phyloP scores from a whole-genome alignment of 2,888 invertebrate genomes.

The Plutella xylostella region DNA sequence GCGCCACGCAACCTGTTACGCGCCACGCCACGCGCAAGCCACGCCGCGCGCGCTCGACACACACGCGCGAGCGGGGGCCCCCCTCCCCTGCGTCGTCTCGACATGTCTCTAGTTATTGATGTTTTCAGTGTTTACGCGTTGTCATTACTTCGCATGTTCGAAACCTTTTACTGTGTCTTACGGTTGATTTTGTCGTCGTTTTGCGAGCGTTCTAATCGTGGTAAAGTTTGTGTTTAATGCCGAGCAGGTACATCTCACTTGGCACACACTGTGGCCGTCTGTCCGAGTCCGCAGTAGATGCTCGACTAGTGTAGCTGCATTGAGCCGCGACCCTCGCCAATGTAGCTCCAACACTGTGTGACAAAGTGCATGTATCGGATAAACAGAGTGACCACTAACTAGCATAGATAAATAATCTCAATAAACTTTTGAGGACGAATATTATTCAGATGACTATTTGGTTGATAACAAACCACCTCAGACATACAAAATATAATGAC shows the following conservation, averaged over 20 bases:
- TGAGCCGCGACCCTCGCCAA: constrained; percentile 21
- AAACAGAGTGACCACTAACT: constrained; percentile 28
- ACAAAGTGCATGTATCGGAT: constrained; percentile 65
- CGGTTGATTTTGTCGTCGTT: constrained; percentile 34
- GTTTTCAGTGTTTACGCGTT: constrained; percentile 59
- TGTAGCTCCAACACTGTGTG: constrained; percentile 49
- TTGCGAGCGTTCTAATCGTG: neutral
- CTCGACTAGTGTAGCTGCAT: constrained; percentile 22
- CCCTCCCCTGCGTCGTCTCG: constrained; percentile 26
- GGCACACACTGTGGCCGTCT: constrained; percentile 64
- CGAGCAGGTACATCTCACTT: constrained; percentile 60
- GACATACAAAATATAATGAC: neutral
- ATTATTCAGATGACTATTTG: neutral
- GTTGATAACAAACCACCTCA: neutral
- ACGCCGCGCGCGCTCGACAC: constrained; percentile 32
- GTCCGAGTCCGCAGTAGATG: constrained; percentile 26
- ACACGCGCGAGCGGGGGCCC: constrained; percentile 63
- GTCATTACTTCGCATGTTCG: constrained; percentile 62
- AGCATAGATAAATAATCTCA: constrained; percentile 16
- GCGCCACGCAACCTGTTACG: neutral
- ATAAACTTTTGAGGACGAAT: neutral
- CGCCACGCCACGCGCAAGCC: neutral
- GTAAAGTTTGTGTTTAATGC: constrained; percentile 5
- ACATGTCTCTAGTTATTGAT: constrained; percentile 33
- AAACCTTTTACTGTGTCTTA: constrained; percentile 22